Evolutionary conservation across 2,888 invertebrate species (phyloP).

Genomic region (Galerucella nymphaeae): DNA sequence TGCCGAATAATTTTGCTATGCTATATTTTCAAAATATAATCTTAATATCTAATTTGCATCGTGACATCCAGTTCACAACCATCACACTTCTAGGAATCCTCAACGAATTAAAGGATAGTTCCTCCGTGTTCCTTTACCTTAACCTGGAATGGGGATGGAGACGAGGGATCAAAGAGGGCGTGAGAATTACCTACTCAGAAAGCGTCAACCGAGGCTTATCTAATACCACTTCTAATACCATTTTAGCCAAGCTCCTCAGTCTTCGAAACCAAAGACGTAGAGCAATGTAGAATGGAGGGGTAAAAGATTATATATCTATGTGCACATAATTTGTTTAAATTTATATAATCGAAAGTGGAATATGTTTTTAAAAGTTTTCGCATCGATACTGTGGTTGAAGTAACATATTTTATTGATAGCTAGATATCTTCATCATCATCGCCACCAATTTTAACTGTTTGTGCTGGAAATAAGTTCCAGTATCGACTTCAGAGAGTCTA

Average conservation of each 20-base stretch:
- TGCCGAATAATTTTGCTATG: too few relatives aligned
- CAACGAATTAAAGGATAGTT: slow-evolving; percentile 45
- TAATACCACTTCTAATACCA: slow-evolving; percentile 52
- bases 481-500: too few relatives aligned
- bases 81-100: slow-evolving; percentile 29
- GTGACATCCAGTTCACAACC: slow-evolving; percentile 24
- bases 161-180: slow-evolving; percentile 30
- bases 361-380: too few relatives aligned
- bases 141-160: slow-evolving; percentile 9
- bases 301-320: not conserved
- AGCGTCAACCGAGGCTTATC: slow-evolving; percentile 47
- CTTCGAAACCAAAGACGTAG: slow-evolving; percentile 6
- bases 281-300: not conserved
- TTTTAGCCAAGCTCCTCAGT: slow-evolving; percentile 34
- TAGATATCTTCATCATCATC: too few relatives aligned
- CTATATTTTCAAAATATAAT: too few relatives aligned
- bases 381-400: too few relatives aligned
- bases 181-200: slow-evolving; percentile 45
- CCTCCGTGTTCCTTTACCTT: slow-evolving; percentile 44
- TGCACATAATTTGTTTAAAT: too few relatives aligned
- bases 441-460: too few relatives aligned
- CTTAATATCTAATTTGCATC: slow-evolving; percentile 14
- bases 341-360: too few relatives aligned
- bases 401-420: too few relatives aligned
- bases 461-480: too few relatives aligned